A percentile compares a stretch with the other conserved stretches of the same genome.
These are phyloP conservation scores for Melanerpes aurifrons DNA, from an alignment of 2,113 vertebrate genomes.

Conservation along the genomic window DNA sequence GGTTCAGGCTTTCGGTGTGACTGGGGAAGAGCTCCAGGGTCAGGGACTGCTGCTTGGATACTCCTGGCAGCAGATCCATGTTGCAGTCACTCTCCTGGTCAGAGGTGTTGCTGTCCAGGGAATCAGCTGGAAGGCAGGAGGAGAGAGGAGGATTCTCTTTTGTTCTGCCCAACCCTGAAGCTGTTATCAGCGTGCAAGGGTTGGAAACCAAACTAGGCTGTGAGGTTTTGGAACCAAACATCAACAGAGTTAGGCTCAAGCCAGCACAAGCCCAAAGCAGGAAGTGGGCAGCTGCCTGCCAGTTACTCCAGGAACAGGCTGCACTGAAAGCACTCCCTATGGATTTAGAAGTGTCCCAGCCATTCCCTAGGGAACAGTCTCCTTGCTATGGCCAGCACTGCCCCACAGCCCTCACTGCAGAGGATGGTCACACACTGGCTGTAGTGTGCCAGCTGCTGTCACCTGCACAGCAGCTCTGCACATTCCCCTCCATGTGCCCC, in stretches of 20 bases:
- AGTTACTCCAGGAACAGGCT: background rate
- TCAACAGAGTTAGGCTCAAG: background rate
- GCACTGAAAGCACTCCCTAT: background rate
- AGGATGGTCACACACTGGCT: background rate
- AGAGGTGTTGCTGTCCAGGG: constrained; percentile 88
- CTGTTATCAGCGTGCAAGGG: background rate
- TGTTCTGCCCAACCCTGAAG: background rate
- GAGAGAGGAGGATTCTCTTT: background rate
- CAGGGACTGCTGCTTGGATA: constrained; percentile 87
- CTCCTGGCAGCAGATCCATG: constrained; percentile 85
- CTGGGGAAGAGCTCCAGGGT: constrained; percentile 94
- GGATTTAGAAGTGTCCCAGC: background rate
- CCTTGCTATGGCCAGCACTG: background rate
- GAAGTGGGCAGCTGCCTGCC: background rate
- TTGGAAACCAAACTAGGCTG: background rate
- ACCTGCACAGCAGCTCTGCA: background rate
- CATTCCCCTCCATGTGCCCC: background rate
- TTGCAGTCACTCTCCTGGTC: constrained; percentile 90
- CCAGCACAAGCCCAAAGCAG: background rate
- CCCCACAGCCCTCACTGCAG: background rate
- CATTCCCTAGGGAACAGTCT: background rate
- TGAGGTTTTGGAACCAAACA: background rate
- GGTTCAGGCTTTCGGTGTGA: constrained; percentile 90
- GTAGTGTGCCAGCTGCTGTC: background rate
- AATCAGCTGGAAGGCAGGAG: constrained; percentile 81